These are phyloP conservation scores for Drosophila yakuba DNA, from an alignment of 1,140 invertebrate species.

Conservation along the genomic window DNA sequence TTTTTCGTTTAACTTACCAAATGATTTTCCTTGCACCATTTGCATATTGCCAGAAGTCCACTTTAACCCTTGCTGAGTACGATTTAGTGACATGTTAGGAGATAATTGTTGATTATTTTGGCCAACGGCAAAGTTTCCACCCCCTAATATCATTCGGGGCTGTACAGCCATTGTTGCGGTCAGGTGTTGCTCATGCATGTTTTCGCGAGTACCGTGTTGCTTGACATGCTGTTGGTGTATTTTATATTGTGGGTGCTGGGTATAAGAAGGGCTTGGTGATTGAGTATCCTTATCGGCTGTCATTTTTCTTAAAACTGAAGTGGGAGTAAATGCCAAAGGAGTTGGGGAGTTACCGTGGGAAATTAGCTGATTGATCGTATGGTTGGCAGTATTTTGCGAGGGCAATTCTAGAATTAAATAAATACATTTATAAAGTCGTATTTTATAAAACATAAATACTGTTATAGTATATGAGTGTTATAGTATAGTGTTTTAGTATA, in stretches of 20 bases:
- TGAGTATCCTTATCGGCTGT: conserved; percentile 92
- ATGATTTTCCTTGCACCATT: conserved; percentile 48
- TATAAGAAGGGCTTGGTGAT: conserved; percentile 27
- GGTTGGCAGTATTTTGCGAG: conserved; percentile 20
- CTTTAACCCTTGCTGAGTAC: conserved; percentile 45
- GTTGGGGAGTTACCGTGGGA: conserved; percentile 86
- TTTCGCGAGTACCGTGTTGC: conserved; percentile 66
- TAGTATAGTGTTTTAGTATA: neutral
- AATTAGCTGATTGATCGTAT: conserved; percentile 32
- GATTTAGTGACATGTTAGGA: conserved; percentile 48
- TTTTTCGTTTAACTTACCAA: conserved; percentile 37
- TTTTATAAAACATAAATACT: no score
- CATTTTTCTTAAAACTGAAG: conserved; percentile 96
- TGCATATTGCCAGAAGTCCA: conserved; percentile 71
- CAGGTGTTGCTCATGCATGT: conserved; percentile 31
- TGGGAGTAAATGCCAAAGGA: conserved; percentile 94
- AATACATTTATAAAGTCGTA: no score
- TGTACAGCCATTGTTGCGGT: conserved; percentile 43
- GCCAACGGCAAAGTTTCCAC: conserved; percentile 57
- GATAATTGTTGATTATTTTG: conserved; percentile 45
- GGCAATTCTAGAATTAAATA: conserved; percentile 36
- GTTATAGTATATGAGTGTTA: no score
- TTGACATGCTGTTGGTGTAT: conserved; percentile 73
- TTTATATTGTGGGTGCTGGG: conserved; percentile 75
- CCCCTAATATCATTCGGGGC: conserved; percentile 79